Base-by-base conservation (phyloP, 2,888 invertebrate genomes). In the Drosophila birchii region DNA sequence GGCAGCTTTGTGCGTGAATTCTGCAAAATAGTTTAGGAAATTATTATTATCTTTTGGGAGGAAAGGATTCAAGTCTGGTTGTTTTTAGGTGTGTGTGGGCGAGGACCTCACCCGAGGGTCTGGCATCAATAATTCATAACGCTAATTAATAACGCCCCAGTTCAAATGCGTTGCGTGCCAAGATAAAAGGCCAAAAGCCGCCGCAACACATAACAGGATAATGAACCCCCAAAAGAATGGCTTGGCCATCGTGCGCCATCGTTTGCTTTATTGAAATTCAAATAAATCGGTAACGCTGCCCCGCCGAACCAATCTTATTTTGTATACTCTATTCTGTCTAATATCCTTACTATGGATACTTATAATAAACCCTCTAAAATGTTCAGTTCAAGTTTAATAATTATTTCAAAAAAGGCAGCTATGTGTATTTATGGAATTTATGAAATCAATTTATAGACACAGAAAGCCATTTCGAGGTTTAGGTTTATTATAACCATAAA, bases 111-210 rank as follows among this genome's bases (percentile, higher is more conserved):
- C 51, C 56, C 44, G 54, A 44, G 66, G 72, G 66, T 39, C 43
- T 43, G 43, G 55, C 78, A 91, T 91, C 88, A 90, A 92, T 92
- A 92, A 92, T 92, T 92, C 91, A 92, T 90, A 84, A 87, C 80
- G 85, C 88, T 92, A 92, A 92, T 92, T 92, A 91, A 92, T 91
- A 92, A 92, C 91, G 91, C 92, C 91, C 89, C 78, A 61, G 58
- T 61, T 78, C 74, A 78, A 82, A 76, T 78, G 70, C 41, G 76
- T 78, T 78, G 88, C 82, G 73, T 78, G 82, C 36, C 44, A 68
- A 88, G 87, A 90, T 88, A 76, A 88, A 88, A 88, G 88, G 67
- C 49, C 55, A 64, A 81, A 78, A 36, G 56, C 43, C 57, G 44
- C 67, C 54, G 63, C 71, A 69, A 69, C 75, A 78, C 78, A 86